Conservation (phyloP, 2,888 invertebrate species). For the Oscheius sp. region DNA sequence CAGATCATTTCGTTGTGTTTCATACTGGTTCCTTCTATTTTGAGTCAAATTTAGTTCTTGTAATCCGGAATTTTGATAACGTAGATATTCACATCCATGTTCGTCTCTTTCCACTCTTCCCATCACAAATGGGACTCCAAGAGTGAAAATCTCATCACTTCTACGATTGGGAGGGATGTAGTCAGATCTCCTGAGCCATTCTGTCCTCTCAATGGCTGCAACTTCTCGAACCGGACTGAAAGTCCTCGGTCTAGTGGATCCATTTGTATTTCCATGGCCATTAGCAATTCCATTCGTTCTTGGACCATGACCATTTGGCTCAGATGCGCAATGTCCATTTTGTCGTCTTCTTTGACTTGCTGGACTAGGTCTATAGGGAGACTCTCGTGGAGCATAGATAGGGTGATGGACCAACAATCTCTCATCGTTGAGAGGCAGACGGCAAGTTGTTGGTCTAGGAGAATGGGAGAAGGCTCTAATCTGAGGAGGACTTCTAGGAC, state of each 20-base stretch:
- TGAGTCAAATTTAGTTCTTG: not conserved
- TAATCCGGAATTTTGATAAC: constrained; percentile 18
- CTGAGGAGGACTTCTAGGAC: not conserved
- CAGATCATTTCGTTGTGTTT: constrained; percentile 39
- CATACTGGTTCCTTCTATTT: constrained; percentile 6
- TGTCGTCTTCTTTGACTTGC: not conserved
- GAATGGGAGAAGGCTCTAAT: constrained; percentile 9
- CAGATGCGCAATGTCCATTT: not conserved
- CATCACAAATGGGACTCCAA: constrained; percentile 49
- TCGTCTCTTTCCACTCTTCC: constrained; percentile 46
- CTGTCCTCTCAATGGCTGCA: constrained; percentile 48
- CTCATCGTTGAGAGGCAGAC: constrained; percentile 35
- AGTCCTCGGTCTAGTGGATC: not conserved
- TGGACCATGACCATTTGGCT: not conserved
- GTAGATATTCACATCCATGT: constrained; percentile 45
- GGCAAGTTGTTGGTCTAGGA: constrained; percentile 11
- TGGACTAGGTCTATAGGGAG: constrained; percentile 30
- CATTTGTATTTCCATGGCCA: not conserved
- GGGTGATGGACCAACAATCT: constrained; percentile 47
- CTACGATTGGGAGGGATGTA: constrained; percentile 32
- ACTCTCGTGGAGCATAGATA: constrained; percentile 47
- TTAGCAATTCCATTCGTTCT: not conserved
- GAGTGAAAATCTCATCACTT: constrained; percentile 43
- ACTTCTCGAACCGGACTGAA: constrained; percentile 47
- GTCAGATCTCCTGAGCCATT: constrained; percentile 36